Evolutionary conservation across 2,797 vertebrate species (phyloP).

Genomic region (Poecilia gillii): DNA sequence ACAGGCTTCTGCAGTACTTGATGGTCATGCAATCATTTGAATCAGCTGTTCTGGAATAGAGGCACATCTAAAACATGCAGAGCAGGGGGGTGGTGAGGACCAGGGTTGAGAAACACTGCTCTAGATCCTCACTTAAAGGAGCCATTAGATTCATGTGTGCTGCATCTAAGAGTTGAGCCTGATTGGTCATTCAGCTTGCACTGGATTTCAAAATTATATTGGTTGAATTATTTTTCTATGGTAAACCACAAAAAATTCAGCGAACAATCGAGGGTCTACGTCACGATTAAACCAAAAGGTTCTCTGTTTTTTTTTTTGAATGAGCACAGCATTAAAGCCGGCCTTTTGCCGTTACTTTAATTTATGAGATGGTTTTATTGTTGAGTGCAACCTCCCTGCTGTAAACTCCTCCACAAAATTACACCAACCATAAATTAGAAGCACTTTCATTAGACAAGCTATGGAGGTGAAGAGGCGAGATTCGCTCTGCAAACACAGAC

Average conservation of each 20-base stretch:
- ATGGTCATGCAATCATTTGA: too few relatives aligned
- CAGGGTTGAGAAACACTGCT: too few relatives aligned
- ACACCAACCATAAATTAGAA: constrained; percentile 42
- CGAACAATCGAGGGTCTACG: constrained; percentile 6
- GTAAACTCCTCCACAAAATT: constrained; percentile 44
- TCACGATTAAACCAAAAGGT: background rate
- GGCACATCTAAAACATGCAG: too few relatives aligned
- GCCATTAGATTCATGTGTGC: background rate
- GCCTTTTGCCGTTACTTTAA: constrained; percentile 44
- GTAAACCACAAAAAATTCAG: constrained; percentile 1
- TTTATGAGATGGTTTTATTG: constrained; percentile 41
- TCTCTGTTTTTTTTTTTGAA: constrained; percentile 2
- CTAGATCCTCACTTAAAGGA: background rate
- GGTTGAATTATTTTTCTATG: background rate
- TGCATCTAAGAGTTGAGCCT: background rate
- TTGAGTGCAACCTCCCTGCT: constrained; percentile 24
- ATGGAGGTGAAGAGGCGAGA: background rate
- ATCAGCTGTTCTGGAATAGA: too few relatives aligned
- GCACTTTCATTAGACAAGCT: constrained; percentile 14
- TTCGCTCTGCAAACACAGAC: background rate
- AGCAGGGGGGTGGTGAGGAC: too few relatives aligned
- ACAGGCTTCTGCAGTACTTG: too few relatives aligned
- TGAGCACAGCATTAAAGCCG: constrained; percentile 20
- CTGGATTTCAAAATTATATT: background rate
- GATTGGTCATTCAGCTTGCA: background rate